Conservation (phyloP, 2,113 vertebrate genomes). For the Steatornis caripensis region DNA sequence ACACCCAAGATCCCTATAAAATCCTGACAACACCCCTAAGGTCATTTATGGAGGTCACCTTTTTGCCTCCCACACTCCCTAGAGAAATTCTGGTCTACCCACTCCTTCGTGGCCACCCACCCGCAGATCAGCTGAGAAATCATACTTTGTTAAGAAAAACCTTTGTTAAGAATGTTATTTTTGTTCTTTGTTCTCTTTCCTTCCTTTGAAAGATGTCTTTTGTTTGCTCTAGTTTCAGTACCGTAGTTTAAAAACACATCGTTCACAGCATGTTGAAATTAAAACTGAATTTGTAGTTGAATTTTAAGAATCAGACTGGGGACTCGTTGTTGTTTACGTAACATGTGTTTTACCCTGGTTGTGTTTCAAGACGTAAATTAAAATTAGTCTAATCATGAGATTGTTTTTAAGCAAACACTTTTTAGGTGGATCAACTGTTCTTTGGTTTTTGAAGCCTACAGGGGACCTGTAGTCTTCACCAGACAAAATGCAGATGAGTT, state of each 20-base stretch:
- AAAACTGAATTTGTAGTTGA: not conserved
- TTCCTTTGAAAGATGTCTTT: not conserved
- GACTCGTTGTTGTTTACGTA: not conserved
- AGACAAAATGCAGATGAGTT: not conserved
- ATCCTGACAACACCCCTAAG: not conserved
- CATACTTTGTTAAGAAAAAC: not conserved
- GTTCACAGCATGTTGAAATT: not conserved
- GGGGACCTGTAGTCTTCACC: not conserved
- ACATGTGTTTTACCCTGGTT: not conserved
- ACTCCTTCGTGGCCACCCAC: slow-evolving; percentile 32
- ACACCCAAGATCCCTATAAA: slow-evolving; percentile 15
- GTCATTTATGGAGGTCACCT: not conserved
- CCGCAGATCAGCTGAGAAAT: slow-evolving; percentile 53
- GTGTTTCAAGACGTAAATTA: not conserved
- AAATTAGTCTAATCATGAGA: not conserved
- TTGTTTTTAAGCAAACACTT: not conserved
- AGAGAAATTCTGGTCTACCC: not conserved
- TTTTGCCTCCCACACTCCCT: not conserved
- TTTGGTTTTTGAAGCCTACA: not conserved
- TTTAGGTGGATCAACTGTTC: not conserved
- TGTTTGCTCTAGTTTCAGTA: not conserved
- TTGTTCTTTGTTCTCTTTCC: not conserved
- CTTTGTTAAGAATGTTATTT: not conserved
- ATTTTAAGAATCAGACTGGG: not conserved
- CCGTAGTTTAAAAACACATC: not conserved